A percentile compares a stretch with the other conserved stretches of the same genome.
phyloP scores from a whole-genome alignment of 2,797 vertebrate species.

The Pterois miles region DNA sequence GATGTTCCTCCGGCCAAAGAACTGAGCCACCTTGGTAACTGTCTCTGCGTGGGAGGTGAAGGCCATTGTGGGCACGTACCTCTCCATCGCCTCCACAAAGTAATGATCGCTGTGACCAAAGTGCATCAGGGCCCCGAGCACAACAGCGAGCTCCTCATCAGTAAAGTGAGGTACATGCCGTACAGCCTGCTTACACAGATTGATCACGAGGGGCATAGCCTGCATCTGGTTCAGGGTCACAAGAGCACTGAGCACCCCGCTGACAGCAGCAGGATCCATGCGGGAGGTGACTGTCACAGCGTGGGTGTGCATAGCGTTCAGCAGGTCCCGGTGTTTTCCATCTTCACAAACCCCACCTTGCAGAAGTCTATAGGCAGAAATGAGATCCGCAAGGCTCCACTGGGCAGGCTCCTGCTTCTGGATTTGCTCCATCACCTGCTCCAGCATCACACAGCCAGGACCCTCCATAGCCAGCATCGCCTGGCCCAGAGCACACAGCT shows the following conservation, averaged over 20 bases:
- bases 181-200: slow-evolving; percentile 85
- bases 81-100: slow-evolving; percentile 87
- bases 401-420: slow-evolving; percentile 69
- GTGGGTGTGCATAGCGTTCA: slow-evolving; percentile 85
- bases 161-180: slow-evolving; percentile 84
- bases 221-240: slow-evolving; percentile 83
- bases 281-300: slow-evolving; percentile 65
- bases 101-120: slow-evolving; percentile 86
- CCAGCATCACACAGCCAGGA: slow-evolving; percentile 61
- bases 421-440: slow-evolving; percentile 81
- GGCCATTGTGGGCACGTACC: slow-evolving; percentile 67
- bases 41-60: slow-evolving; percentile 83
- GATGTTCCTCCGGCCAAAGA: slow-evolving; percentile 85
- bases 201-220: slow-evolving; percentile 85
- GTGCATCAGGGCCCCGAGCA: slow-evolving; percentile 87
- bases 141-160: slow-evolving; percentile 81
- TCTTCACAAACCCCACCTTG: slow-evolving; percentile 65
- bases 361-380: slow-evolving; percentile 84
- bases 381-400: slow-evolving; percentile 82
- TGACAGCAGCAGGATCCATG: slow-evolving; percentile 81
- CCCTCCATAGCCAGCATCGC: slow-evolving; percentile 84
- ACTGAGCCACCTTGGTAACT: slow-evolving; percentile 84
- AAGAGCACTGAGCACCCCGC: slow-evolving; percentile 83
- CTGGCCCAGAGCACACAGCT: slow-evolving; percentile 85
- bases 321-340: slow-evolving; percentile 78